Base-by-base conservation (phyloP, 2,113 vertebrate species). In the Nycticebus coucang region DNA sequence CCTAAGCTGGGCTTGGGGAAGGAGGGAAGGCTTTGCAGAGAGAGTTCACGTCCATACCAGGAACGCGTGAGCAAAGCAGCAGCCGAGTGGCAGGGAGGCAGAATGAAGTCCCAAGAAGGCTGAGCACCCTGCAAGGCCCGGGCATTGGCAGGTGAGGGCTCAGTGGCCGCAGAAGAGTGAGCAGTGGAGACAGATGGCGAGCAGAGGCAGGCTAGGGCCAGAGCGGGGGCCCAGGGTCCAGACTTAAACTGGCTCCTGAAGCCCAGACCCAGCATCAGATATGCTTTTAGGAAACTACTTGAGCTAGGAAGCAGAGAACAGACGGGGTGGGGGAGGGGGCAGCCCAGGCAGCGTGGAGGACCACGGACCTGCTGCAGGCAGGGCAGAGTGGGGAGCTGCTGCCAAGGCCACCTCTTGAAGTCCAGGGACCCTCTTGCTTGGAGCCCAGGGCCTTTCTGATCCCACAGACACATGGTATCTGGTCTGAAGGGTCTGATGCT, bases 21-120 rank as follows among this genome's bases (percentile, higher is more conserved):
- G 15, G 74, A 30, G 30, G 57, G 57, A 4, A 74, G 37, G 17
- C 57, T 35, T 33, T 0, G 0, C 7, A 22, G 18, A 10, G 57
- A 5, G 15, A 14, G n/a, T 59, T 12, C 11, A 17, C 14, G n/a
- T 8, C 72, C 0, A 1, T 2, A 5, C 35, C 9, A 21, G 28
- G 45, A 21, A 87, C 50, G 17, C 45, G 30, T 7, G 57, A 21
- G 60, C 37, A 68, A 11, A 71, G n/a, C 60, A 84, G 79, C 28
- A 74, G 72, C 30, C 0, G 59, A 11, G 6, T 14, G 21, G 21
- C 9, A 5, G 7, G 17, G 21, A 60, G 33, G 33, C 0, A 0
- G 41, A 37, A 13, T 2, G 4, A 14, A 33, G 64, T 68, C 64
- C n/a, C 19, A 18, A n/a, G 69, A 18, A 69, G 33, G 7, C 62